These are phyloP conservation scores for Oncorhynchus tshawytscha DNA, from an alignment of 2,113 vertebrate genomes.

Conservation along the genomic window DNA sequence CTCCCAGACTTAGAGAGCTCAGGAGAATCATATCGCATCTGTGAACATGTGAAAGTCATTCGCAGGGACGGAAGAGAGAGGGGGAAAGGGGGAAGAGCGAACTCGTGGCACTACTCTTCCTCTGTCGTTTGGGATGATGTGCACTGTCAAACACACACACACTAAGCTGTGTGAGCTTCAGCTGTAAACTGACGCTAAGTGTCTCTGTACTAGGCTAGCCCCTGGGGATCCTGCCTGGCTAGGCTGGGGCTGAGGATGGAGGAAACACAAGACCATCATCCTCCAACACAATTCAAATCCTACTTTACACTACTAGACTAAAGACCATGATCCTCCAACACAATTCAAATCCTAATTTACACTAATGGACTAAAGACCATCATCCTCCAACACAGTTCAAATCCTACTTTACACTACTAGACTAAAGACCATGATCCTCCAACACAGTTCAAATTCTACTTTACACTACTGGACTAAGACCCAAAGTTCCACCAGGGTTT, in stretches of 20 bases:
- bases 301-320: too few relatives aligned
- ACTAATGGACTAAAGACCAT: background rate
- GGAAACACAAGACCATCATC: too few relatives aligned
- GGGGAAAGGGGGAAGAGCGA: background rate
- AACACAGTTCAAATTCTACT: background rate
- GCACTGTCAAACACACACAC: background rate
- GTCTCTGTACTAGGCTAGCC: conserved; percentile 44
- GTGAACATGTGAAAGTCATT: conserved; percentile 17
- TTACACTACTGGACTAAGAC: too few relatives aligned
- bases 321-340: too few relatives aligned
- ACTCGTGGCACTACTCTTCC: background rate
- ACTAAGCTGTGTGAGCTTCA: conserved; percentile 19
- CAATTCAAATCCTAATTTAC: too few relatives aligned
- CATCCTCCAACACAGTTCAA: too few relatives aligned
- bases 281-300: too few relatives aligned
- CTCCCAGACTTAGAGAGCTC: conserved; percentile 32
- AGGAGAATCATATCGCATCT: conserved; percentile 36
- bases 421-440: background rate
- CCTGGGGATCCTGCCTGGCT: conserved; percentile 31
- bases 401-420: background rate
- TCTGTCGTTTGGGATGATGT: background rate
- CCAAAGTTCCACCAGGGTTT: too few relatives aligned
- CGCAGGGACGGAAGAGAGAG: background rate
- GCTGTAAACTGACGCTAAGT: conserved; percentile 48
- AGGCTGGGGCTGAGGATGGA: conserved; percentile 8